Evolutionary conservation across 1,140 invertebrate species (phyloP).

Genomic region (Bombus waltoni): DNA sequence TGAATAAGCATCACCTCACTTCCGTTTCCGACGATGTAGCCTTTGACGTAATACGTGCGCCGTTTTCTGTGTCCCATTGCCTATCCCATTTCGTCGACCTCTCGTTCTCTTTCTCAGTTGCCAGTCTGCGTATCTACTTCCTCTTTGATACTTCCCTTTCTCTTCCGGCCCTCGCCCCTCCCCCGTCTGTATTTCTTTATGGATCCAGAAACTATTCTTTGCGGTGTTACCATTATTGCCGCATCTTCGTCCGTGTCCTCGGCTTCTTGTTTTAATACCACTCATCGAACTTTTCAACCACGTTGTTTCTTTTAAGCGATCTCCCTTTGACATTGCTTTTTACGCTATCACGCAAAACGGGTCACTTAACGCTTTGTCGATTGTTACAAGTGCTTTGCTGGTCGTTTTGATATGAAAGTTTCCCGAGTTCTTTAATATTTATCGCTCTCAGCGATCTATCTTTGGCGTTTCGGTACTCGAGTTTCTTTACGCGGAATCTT

Average conservation of each 20-base stretch:
- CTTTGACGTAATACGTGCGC: slow-evolving; percentile 78
- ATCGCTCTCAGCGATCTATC: neutral
- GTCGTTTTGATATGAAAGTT: neutral
- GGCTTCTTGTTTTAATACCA: neutral
- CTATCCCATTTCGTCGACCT: neutral
- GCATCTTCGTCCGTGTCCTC: neutral
- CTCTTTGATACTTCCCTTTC: slow-evolving; percentile 43
- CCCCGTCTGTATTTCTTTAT: slow-evolving; percentile 36
- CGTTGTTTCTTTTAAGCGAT: neutral
- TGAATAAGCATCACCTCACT: slow-evolving; percentile 79
- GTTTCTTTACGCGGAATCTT: neutral
- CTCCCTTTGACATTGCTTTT: neutral
- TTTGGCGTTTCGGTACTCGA: neutral
- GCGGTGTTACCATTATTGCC: neutral
- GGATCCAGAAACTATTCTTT: slow-evolving; percentile 4
- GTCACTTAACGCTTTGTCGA: slow-evolving; percentile 21
- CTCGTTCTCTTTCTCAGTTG: neutral
- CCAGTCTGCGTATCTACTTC: slow-evolving; percentile 33
- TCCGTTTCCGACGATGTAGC: slow-evolving; percentile 77
- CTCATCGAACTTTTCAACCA: slow-evolving; percentile 2
- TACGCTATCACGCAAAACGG: neutral
- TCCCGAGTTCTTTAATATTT: slow-evolving; percentile 9
- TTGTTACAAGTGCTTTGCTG: neutral
- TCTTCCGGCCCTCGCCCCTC: slow-evolving; percentile 9
- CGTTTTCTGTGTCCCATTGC: slow-evolving; percentile 12